phyloP scores from a whole-genome alignment of 2,113 vertebrate genomes.

The Trichomycterus rosablanca region DNA sequence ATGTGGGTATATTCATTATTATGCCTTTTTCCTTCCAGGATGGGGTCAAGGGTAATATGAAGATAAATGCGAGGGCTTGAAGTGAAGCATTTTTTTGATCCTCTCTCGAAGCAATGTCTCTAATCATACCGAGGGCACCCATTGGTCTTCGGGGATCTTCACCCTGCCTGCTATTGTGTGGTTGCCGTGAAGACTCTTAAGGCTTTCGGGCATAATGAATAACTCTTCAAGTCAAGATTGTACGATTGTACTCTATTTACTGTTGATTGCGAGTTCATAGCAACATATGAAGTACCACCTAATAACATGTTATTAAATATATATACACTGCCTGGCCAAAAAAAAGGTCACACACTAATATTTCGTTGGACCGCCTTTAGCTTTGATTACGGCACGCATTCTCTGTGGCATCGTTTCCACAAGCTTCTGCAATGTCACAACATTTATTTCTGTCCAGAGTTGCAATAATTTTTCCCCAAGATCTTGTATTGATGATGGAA shows the following conservation, averaged over 20 bases:
- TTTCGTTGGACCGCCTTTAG: too few relatives aligned
- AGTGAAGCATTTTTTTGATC: constrained; percentile 47
- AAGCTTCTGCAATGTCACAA: too few relatives aligned
- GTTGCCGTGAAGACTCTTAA: constrained; percentile 47
- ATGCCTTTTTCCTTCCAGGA: constrained; percentile 27
- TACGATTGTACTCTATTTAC: constrained; percentile 42
- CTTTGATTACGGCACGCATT: too few relatives aligned
- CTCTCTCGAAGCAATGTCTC: constrained; percentile 44
- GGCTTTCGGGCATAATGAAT: constrained; percentile 48
- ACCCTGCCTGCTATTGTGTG: constrained; percentile 40
- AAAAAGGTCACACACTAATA: background rate
- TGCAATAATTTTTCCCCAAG: too few relatives aligned
- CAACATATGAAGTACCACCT: constrained; percentile 45
- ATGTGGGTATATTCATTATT: constrained; percentile 39
- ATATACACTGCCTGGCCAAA: background rate
- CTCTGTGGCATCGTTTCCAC: too few relatives aligned
- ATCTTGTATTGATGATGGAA: too few relatives aligned
- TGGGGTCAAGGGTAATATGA: constrained; percentile 44
- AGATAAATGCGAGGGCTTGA: constrained; percentile 44
- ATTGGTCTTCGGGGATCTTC: constrained; percentile 33
- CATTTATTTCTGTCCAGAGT: too few relatives aligned
- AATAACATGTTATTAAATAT: constrained; percentile 38
- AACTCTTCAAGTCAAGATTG: constrained; percentile 46
- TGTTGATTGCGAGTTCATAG: constrained; percentile 40
- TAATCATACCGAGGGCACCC: constrained; percentile 32